phyloP scores from a whole-genome alignment of 2,797 vertebrate genomes.

The Argyrosomus regius region DNA sequence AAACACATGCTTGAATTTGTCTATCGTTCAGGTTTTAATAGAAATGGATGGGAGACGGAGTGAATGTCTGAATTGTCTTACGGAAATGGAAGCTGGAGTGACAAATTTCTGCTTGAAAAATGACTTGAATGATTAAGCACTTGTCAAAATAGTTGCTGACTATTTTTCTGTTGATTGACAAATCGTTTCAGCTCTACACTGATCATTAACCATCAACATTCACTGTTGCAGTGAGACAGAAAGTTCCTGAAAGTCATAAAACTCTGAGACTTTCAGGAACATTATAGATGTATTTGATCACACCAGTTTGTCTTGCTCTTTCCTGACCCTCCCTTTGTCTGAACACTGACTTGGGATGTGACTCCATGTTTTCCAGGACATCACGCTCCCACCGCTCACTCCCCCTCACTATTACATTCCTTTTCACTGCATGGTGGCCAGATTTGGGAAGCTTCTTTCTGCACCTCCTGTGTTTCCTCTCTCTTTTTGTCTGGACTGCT shows the following conservation, averaged over 20 bases:
- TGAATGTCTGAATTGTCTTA: background rate
- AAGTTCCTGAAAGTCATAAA: too few relatives aligned
- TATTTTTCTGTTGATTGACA: background rate
- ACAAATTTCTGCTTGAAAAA: background rate
- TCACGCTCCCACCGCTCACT: slow-evolving; percentile 47
- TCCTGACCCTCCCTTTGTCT: slow-evolving; percentile 17
- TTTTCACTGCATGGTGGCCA: slow-evolving; percentile 68
- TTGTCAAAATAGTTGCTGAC: background rate
- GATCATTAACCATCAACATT: background rate
- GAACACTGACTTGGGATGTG: slow-evolving; percentile 35
- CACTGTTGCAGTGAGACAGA: background rate
- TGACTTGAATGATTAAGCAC: background rate
- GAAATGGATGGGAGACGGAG: background rate
- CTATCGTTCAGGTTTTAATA: background rate
- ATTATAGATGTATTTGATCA: background rate
- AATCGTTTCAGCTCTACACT: background rate
- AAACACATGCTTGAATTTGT: slow-evolving; percentile 9
- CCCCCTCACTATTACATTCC: slow-evolving; percentile 72
- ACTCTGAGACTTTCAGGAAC: background rate
- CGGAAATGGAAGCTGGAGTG: background rate
- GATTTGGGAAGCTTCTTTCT: slow-evolving; percentile 75
- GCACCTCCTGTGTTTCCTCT: slow-evolving; percentile 71
- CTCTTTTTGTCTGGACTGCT: slow-evolving; percentile 63
- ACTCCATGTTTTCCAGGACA: slow-evolving; percentile 71
- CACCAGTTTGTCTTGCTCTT: slow-evolving; percentile 2